These are phyloP conservation scores for Parnassius mnemosyne DNA, from an alignment of 2,888 invertebrate species.

Conservation along the genomic window DNA sequence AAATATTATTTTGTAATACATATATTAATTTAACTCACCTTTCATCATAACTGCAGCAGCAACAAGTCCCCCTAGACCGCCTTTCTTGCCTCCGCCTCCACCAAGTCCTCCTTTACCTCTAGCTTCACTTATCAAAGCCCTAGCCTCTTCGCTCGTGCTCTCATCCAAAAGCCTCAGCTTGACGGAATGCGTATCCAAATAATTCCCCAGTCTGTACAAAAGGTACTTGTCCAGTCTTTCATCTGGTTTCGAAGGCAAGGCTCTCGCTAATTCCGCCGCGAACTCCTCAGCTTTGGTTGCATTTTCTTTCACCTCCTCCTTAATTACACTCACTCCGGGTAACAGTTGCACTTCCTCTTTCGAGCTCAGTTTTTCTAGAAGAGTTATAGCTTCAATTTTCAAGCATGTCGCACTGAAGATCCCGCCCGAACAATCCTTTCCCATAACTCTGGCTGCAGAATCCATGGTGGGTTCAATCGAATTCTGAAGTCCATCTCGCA, in stretches of 20 bases:
- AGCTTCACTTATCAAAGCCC: conserved; percentile 77
- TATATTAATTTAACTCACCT: conserved; percentile 60
- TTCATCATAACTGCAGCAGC: conserved; percentile 83
- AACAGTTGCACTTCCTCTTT: conserved; percentile 64
- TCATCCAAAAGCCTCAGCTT: conserved; percentile 86
- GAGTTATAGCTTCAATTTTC: conserved; percentile 68
- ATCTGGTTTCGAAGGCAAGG: conserved; percentile 87
- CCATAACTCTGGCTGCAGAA: conserved; percentile 53
- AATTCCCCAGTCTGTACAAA: conserved; percentile 84
- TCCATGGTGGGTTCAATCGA: conserved; percentile 48
- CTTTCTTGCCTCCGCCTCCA: conserved; percentile 72
- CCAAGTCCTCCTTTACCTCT: conserved; percentile 74
- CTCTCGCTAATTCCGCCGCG: conserved; percentile 86
- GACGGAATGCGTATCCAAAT: conserved; percentile 87
- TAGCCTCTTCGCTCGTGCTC: conserved; percentile 79
- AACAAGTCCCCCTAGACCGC: conserved; percentile 74
- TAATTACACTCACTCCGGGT: conserved; percentile 84
- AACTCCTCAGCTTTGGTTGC: conserved; percentile 85
- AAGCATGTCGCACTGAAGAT: conserved; percentile 68
- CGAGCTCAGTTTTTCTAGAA: conserved; percentile 63
- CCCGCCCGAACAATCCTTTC: conserved; percentile 64
- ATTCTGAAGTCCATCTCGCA: conserved; percentile 40
- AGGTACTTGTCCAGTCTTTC: conserved; percentile 88
- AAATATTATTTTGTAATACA: too few relatives aligned
- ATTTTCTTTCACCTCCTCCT: conserved; percentile 74